A percentile compares a stretch with the other conserved stretches of the same genome.
Evolutionary conservation across 2,888 invertebrate genomes (phyloP).

Genomic region (Rhagophthalmus giganteus): DNA sequence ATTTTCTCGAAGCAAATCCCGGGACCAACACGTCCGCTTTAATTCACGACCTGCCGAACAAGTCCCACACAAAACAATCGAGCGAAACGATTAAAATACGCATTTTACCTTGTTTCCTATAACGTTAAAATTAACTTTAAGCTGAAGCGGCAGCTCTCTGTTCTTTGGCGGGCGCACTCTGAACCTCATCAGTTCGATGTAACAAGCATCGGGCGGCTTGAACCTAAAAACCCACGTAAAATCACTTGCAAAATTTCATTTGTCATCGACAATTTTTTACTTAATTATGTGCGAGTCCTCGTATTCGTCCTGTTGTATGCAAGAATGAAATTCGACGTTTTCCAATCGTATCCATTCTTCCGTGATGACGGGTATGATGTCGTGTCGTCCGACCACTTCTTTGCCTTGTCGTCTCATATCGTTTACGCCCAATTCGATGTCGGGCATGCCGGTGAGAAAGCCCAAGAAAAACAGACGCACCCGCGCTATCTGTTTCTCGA

Average conservation of each 20-base stretch:
- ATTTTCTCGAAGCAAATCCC: constrained; percentile 92
- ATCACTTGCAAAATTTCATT: too few species aligned
- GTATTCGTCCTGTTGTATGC: constrained; percentile 90
- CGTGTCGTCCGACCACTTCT: constrained; percentile 98
- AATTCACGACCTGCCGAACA: constrained; percentile 76
- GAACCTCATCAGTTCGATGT: constrained; percentile 95
- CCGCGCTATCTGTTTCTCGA: constrained; percentile 89
- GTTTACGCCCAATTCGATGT: constrained; percentile 95
- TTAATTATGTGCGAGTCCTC: constrained; percentile 81
- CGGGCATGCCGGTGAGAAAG: constrained; percentile 95
- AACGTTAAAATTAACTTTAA: constrained; percentile 87
- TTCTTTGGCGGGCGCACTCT: constrained; percentile 93
- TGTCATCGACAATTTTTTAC: constrained; percentile 63
- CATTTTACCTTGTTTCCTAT: constrained; percentile 77
- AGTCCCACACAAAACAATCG: neutral
- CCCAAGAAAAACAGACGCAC: constrained; percentile 95
- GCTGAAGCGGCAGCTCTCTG: constrained; percentile 93
- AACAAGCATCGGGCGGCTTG: constrained; percentile 96
- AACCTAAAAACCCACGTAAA: constrained; percentile 72
- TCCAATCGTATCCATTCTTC: constrained; percentile 99
- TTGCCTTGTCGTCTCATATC: constrained; percentile 97
- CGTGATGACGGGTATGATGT: constrained; percentile 97
- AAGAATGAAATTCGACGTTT: constrained; percentile 90
- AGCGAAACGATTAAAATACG: too few species aligned
- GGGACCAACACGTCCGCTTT: constrained; percentile 95